Base-by-base conservation (phyloP, 2,888 invertebrate genomes). In the Nymphalis urticae region DNA sequence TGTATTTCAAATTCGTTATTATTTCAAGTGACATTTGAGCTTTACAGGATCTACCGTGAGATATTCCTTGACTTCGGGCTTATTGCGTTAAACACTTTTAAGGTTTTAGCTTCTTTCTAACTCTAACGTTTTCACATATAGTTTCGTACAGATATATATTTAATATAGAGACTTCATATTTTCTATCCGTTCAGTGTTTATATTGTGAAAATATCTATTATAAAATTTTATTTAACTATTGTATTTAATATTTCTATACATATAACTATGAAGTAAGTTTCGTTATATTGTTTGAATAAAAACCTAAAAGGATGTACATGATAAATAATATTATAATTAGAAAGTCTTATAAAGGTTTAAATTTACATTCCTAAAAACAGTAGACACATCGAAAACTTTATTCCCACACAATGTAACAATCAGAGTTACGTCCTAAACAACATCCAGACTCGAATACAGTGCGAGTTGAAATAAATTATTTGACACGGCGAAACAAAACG, bases 1-100 rank as follows among this genome's bases (percentile, higher is more conserved):
- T 87, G 87, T 86, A 88, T 88, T 89, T 86, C 79, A 86, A 88
- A 86, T 86, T 88, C 86, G 87, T 87, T 89, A 88, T 87, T 89
- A 88, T 86, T 87, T 85, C 87, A 83, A 84, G 82, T 81, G 85
- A 79, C 81, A 85, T 87, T 87, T 86, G 82, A 82, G 82, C 85
- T 86, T 87, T 74, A 78, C 77, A 84, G 85, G 85, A 85, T 87
- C 87, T 86, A 83, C 82, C 79, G 81, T 73, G 79, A 79, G 80
- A 81, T 80, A 85, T 80, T 84, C 82, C 8, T 21, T 19, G 83
- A 84, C 82, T 78, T 77, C 77, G 76, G 79, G 80, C 79, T 75
- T 85, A 84, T 87, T 88, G 84, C 83, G 78, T 67, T 69, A 51
- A 66, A 61, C 67, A 53, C 10, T 27, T 32, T 17, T 6, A 19